Conservation (phyloP, 1,140 invertebrate species). For the Rhynchophorus ferrugineus region DNA sequence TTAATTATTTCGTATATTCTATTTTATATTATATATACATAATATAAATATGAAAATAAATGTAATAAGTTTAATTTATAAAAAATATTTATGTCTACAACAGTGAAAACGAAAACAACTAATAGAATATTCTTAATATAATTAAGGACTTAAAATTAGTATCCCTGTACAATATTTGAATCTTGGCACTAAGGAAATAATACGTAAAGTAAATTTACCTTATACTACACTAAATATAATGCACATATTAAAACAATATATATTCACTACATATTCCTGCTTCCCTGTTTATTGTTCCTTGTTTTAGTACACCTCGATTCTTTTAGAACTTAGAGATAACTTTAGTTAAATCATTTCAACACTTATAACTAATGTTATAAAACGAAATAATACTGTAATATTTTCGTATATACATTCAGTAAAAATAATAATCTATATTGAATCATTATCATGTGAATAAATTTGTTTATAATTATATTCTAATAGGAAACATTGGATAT, state of each 20-base stretch:
- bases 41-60: not conserved
- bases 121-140: too few relatives aligned
- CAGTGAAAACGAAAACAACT: too few relatives aligned
- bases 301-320: not conserved
- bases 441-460: not conserved
- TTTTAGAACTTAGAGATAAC: not conserved
- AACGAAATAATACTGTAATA: not conserved
- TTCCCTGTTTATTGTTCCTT: too few relatives aligned
- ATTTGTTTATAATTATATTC: not conserved
- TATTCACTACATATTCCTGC: too few relatives aligned
- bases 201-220: too few relatives aligned
- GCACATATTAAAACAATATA: too few relatives aligned
- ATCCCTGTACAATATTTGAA: too few relatives aligned
- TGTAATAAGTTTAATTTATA: not conserved
- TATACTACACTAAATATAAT: too few relatives aligned
- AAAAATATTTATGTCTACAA: not conserved
- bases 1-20: too few relatives aligned
- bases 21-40: too few relatives aligned
- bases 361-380: not conserved
- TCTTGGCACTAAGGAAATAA: too few relatives aligned
- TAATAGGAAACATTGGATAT: not conserved
- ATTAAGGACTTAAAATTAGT: too few relatives aligned
- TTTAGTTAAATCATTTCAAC: not conserved
- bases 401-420: not conserved
- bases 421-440: not conserved